Base-by-base conservation (phyloP, 2,888 invertebrate genomes). In the Deilephila porcellus region DNA sequence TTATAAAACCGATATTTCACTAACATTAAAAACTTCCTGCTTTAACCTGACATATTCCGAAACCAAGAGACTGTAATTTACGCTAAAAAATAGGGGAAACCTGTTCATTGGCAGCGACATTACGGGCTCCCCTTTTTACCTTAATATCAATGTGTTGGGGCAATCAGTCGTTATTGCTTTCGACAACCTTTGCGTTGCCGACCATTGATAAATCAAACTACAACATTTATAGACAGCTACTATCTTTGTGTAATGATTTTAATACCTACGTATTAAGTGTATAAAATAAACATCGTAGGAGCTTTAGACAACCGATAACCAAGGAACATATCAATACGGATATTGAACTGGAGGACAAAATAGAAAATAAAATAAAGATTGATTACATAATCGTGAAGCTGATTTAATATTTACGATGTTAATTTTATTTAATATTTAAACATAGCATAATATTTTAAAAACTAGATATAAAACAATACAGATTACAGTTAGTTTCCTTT, bases 91-190 rank as follows among this genome's bases (percentile, higher is more conserved):
- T n/a, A 56, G n/a, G 56, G 56, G 56, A 56, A 56, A 56, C 56
- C 56, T 7, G 19, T n/a, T 56, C 56, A 56, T n/a, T 56, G 56
- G 56, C 56, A 56, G 56, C 5, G 56, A 56, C 19, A 56, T 32
- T 34, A 29, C 17, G 19, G 4, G 4, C 32, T 60, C 20, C 20
- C 60, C 25, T 29, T 20, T 60, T 20, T 29, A 60, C 60, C 60
- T 11, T 60, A 14, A 60, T 60, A 60, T 60, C 60, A 11, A 60
- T 29, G 60, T 60, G 60, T 60, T 60, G 60, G 60, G 60, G 60
- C 60, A 60, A 60, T 60, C 60, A 60, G 14, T 6, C 60, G 60
- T 60, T 60, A 60, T 60, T 60, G 60, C 60, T 60, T 60, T 29
- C 29, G 60, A 60, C 25, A 60, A 29, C 60, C 4, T 60, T 29